Evolutionary conservation across 2,888 invertebrate species (phyloP).

Genomic region (Lasiommata megera): DNA sequence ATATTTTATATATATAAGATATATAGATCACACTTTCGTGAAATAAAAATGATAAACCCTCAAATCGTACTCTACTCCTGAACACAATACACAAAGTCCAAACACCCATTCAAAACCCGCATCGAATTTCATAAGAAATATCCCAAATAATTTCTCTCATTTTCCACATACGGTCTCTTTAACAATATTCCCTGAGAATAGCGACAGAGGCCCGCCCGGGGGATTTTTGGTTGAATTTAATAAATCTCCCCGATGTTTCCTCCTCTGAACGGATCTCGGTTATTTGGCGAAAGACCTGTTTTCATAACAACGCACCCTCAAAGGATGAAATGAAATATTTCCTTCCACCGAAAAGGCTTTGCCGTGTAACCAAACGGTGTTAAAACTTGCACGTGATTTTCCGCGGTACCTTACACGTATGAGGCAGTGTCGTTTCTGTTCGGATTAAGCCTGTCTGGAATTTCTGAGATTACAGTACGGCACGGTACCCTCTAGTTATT

Average conservation of each 20-base stretch:
- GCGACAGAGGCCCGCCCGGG: conserved; percentile 31
- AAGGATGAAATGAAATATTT: conserved; percentile 57
- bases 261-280: conserved; percentile 47
- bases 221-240: conserved; percentile 52
- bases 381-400: conserved; percentile 48
- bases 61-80: not conserved
- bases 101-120: conserved; percentile 1
- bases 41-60: not conserved
- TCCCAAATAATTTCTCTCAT: conserved; percentile 34
- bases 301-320: conserved; percentile 51
- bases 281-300: conserved; percentile 48
- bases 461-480: conserved; percentile 9
- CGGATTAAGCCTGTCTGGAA: conserved; percentile 17
- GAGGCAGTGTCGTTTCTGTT: conserved; percentile 1
- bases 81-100: not conserved
- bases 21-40: no score
- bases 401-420: conserved; percentile 5
- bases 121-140: conserved; percentile 30
- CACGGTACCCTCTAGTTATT: not conserved
- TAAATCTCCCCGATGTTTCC: conserved; percentile 60
- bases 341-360: conserved; percentile 36
- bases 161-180: conserved; percentile 35
- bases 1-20: no score
- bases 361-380: conserved; percentile 32
- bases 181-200: conserved; percentile 38